Evolutionary conservation across 1,140 invertebrate genomes (phyloP), one percentile per base, ranked within the genome.

Genomic region (Pantala flavescens): DNA sequence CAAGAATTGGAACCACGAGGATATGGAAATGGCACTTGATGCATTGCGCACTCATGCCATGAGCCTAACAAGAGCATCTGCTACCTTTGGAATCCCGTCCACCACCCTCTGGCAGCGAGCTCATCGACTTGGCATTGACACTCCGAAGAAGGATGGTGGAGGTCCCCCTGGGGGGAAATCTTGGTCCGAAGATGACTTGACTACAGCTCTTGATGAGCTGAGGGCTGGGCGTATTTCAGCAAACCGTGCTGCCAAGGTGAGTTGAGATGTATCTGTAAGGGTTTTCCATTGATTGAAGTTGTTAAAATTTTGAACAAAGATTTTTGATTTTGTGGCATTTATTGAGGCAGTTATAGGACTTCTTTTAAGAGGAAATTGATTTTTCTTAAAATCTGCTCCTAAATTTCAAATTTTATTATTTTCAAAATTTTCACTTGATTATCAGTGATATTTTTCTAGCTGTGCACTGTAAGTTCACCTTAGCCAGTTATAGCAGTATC

Each of bases 21-120:
- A 94, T 83, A 94, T 95, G 93, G 92, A 94, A 77, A 88, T 88
- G 76, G 93, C 93, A 49, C 84, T 95, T 77, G 92, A 95, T 77
- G 92, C 93, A 19, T 85, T 95, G 74, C 85, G 92, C 79, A 91
- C 90, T 80, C 91, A 93, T 79, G 89, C 91, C 78, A 94, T 95
- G 92, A 93, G 91, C 79, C 86, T 95, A 74, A 94, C 92, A 70
- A 94, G 93, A 86, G 87, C 92, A 75, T 88, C 90, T 78, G 88
- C 91, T 36, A 91, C 90, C 16, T 95, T 91, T 82, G 92, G 92
- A 71, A 95, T 95, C 79, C 93, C 93, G 36, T 93, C 93, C 21
- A 95, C 93, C 36, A 95, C 93, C 12, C 84, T 95, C 21, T 95
- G 93, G 93, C 93, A 95, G 83, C 85, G 93, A 76, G 93, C 93